phyloP scores from a whole-genome alignment of 2,888 invertebrate species.

The Oscheius sp. region DNA sequence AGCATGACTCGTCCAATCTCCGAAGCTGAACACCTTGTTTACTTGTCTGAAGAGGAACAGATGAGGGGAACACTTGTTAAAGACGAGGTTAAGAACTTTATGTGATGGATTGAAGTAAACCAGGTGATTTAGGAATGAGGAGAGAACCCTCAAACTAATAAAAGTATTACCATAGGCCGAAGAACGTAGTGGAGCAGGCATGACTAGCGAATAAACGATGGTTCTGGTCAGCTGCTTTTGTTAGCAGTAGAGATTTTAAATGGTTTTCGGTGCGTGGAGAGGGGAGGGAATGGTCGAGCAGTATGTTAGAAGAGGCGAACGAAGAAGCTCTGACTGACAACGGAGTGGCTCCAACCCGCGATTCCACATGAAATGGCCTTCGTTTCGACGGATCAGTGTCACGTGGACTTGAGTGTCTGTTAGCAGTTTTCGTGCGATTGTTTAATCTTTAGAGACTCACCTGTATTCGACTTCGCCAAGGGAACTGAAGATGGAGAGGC shows the following conservation, averaged over 20 bases:
- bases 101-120: not conserved
- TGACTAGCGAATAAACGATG: no score
- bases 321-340: not conserved
- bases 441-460: not conserved
- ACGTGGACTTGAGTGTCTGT: conserved; percentile 28
- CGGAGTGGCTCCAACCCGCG: conserved; percentile 6
- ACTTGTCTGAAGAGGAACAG: not conserved
- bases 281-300: not conserved
- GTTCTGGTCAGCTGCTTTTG: conserved; percentile 10
- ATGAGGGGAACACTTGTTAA: conserved; percentile 1
- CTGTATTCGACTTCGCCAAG: conserved; percentile 13
- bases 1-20: conserved; percentile 37
- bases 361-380: conserved; percentile 25
- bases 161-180: no score
- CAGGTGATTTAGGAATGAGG: not conserved
- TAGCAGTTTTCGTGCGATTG: conserved; percentile 12
- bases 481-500: not conserved
- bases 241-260: not conserved
- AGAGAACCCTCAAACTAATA: not conserved
- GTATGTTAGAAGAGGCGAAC: not conserved
- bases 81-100: not conserved
- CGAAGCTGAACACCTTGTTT: conserved; percentile 27
- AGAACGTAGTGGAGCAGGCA: no score
- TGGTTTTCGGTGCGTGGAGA: conserved; percentile 1
- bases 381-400: conserved; percentile 23